Evolutionary conservation across 2,888 invertebrate species (phyloP).

Genomic region (Eupithecia subumbrata): DNA sequence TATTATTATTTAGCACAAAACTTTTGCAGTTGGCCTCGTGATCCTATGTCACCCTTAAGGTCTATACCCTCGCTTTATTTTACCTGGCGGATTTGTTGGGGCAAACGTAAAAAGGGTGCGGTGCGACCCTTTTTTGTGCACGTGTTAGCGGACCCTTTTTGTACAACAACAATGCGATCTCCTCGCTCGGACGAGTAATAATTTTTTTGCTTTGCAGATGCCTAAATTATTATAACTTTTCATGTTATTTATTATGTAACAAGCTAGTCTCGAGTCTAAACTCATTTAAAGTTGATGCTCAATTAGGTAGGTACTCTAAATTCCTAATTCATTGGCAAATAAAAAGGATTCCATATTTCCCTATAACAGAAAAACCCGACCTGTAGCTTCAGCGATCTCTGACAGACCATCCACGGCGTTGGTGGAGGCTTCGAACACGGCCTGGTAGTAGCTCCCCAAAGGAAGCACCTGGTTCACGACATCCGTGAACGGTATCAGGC

Average conservation of each 20-base stretch:
- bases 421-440: slow-evolving; percentile 63
- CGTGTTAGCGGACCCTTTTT: background rate
- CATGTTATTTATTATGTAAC: no score
- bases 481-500: slow-evolving; percentile 59
- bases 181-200: background rate
- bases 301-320: background rate
- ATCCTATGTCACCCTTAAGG: background rate
- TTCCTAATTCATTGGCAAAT: background rate
- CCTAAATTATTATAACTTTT: background rate
- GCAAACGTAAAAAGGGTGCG: background rate
- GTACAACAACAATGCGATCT: background rate
- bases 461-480: slow-evolving; percentile 60
- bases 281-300: no score
- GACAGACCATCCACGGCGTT: slow-evolving; percentile 74
- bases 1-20: background rate
- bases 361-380: slow-evolving; percentile 56
- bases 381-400: slow-evolving; percentile 85
- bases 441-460: slow-evolving; percentile 69
- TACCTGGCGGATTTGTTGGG: background rate
- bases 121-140: background rate
- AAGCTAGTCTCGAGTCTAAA: background rate
- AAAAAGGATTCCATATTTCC: background rate
- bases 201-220: background rate
- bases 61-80: background rate
- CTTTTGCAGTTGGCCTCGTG: background rate